Evolutionary conservation across 2,113 vertebrate genomes (phyloP).

Genomic region (Engraulis encrasicolus): DNA sequence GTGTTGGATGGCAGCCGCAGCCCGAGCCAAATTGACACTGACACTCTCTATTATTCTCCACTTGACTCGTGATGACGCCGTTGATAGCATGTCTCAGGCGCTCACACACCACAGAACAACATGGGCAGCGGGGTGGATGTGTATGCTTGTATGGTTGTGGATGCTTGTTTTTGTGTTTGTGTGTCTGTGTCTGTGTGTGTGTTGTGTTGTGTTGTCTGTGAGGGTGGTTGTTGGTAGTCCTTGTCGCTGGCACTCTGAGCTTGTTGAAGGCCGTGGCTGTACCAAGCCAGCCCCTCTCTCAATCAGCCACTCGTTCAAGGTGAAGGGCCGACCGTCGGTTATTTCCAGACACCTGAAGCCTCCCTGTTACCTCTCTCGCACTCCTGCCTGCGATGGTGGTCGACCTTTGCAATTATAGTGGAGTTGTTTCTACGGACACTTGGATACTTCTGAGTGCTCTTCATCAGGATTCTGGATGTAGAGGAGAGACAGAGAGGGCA

Average conservation of each 20-base stretch:
- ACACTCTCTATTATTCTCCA: conserved; percentile 95
- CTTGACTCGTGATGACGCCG: conserved; percentile 91
- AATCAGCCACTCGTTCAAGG: background rate
- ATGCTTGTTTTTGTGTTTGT: background rate
- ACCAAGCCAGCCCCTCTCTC: background rate
- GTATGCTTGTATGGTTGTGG: background rate
- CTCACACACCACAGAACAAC: background rate
- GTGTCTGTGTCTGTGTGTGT: background rate
- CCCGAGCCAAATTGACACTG: conserved; percentile 96
- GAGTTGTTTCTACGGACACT: conserved; percentile 33
- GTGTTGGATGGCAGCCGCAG: conserved; percentile 74
- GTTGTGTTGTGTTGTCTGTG: background rate
- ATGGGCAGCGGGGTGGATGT: background rate
- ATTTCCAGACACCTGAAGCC: conserved; percentile 14
- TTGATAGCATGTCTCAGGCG: conserved; percentile 75
- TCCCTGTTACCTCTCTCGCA: background rate
- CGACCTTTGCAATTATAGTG: background rate
- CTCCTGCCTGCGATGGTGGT: background rate
- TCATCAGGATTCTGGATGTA: background rate
- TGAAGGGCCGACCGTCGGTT: background rate
- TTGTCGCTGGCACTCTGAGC: background rate
- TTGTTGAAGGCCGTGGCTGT: too few species aligned
- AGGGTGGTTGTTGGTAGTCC: background rate
- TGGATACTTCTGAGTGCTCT: background rate
- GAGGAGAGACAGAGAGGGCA: background rate